Evolutionary conservation across 2,797 vertebrate genomes (phyloP).

Genomic region (Arnoldichthys spilopterus): DNA sequence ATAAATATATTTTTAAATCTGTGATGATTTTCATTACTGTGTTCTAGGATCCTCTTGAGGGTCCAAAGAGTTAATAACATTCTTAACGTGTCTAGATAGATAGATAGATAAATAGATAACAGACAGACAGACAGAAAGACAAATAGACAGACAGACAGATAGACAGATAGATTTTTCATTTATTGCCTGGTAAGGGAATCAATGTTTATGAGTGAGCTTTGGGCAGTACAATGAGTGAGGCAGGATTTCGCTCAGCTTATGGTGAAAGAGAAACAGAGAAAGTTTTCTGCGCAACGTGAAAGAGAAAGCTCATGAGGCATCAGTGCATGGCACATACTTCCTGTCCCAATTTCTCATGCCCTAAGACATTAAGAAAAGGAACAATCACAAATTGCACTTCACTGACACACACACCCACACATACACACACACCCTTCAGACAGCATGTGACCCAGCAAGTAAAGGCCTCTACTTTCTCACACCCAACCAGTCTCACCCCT

Average conservation of each 20-base stretch:
- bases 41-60: too few species aligned
- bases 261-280: slow-evolving; percentile 41
- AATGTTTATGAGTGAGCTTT: slow-evolving; percentile 8
- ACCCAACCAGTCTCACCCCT: slow-evolving; percentile 52
- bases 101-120: too few species aligned
- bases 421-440: slow-evolving; percentile 46
- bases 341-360: slow-evolving; percentile 69
- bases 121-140: too few species aligned
- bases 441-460: slow-evolving; percentile 46
- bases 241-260: background rate
- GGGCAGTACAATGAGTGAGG: slow-evolving; percentile 11
- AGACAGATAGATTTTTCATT: too few species aligned
- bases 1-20: too few species aligned
- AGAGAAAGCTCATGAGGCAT: slow-evolving; percentile 2
- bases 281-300: background rate
- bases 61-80: too few species aligned
- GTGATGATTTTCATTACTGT: too few species aligned
- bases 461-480: slow-evolving; percentile 70
- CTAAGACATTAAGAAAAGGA: slow-evolving; percentile 56
- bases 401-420: slow-evolving; percentile 29
- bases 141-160: too few species aligned
- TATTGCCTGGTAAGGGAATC: too few species aligned
- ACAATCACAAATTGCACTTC: slow-evolving; percentile 32
- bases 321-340: slow-evolving; percentile 31
- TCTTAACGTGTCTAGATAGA: too few species aligned